Evolutionary conservation across 2,113 vertebrate species (phyloP).

Genomic region (Petrocephalus zakoni): DNA sequence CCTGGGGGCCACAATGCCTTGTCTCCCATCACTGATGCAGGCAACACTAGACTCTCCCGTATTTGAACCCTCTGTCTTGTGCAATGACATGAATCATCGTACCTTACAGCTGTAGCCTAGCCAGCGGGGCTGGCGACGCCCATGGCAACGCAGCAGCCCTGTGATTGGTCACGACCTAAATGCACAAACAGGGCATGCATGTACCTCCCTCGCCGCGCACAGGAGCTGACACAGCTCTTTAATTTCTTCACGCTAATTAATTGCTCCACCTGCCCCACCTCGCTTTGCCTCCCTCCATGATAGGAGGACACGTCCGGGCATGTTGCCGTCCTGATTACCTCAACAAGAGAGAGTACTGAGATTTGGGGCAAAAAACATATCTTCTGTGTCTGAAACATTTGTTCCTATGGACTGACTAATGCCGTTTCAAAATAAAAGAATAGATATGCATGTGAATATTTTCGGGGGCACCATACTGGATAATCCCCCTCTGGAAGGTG

Average conservation of each 20-base stretch:
- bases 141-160: not conserved
- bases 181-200: not conserved
- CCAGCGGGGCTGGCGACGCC: not conserved
- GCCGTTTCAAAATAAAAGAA: not conserved
- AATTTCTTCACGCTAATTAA: slow-evolving; percentile 41
- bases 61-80: not conserved
- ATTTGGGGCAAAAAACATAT: not conserved
- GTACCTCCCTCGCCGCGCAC: not conserved
- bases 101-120: not conserved
- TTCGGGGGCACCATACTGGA: not conserved
- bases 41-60: not conserved
- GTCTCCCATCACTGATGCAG: not conserved
- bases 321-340: slow-evolving; percentile 49
- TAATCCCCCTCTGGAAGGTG: not conserved
- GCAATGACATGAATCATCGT: not conserved
- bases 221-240: slow-evolving; percentile 50
- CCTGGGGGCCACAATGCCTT: not conserved
- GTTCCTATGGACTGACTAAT: not conserved
- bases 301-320: slow-evolving; percentile 49
- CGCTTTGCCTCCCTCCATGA: slow-evolving; percentile 17
- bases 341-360: not conserved
- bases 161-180: not conserved
- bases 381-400: not conserved
- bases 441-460: not conserved
- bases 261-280: slow-evolving; percentile 26